Evolutionary conservation across 2,888 invertebrate species (phyloP).

Genomic region (Pollenia griseotomentosa): DNA sequence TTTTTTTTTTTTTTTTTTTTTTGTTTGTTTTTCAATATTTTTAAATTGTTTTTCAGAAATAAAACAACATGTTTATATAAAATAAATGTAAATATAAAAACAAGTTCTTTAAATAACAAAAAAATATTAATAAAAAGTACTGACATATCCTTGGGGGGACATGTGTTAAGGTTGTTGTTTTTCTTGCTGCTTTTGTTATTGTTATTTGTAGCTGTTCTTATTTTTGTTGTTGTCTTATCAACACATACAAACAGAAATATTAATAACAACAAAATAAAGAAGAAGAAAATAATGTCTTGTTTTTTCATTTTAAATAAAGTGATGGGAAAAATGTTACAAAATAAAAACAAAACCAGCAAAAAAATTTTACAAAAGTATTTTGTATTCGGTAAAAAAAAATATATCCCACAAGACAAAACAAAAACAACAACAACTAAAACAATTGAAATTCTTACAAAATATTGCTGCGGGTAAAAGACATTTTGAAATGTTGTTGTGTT

Average conservation of each 20-base stretch:
- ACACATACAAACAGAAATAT: constrained; percentile 30
- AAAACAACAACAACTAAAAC: constrained; percentile 2
- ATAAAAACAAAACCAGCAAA: constrained; percentile 9
- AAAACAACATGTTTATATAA: constrained; percentile 13
- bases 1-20: not conserved
- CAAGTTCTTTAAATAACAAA: constrained; percentile 27
- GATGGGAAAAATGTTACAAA: constrained; percentile 44
- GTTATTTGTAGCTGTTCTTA: not conserved
- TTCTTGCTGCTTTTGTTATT: not conserved
- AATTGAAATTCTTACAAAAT: constrained; percentile 33
- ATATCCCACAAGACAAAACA: constrained; percentile 33
- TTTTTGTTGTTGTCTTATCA: constrained; percentile 46
- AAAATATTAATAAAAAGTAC: constrained; percentile 46
- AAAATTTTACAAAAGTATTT: not conserved
- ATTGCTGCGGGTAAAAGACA: constrained; percentile 41
- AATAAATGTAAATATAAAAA: not conserved
- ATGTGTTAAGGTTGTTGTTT: constrained; percentile 57
- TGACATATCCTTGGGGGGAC: constrained; percentile 66
- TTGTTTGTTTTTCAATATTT: not conserved
- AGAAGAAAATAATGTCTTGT: constrained; percentile 32
- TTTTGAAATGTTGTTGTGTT: constrained; percentile 57
- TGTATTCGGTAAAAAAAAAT: not conserved
- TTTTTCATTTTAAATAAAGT: constrained; percentile 55
- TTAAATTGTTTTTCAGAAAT: constrained; percentile 16
- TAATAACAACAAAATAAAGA: constrained; percentile 19